These are phyloP conservation scores for Nettapus auritus DNA, from an alignment of 2,113 vertebrate species.

Conservation along the genomic window DNA sequence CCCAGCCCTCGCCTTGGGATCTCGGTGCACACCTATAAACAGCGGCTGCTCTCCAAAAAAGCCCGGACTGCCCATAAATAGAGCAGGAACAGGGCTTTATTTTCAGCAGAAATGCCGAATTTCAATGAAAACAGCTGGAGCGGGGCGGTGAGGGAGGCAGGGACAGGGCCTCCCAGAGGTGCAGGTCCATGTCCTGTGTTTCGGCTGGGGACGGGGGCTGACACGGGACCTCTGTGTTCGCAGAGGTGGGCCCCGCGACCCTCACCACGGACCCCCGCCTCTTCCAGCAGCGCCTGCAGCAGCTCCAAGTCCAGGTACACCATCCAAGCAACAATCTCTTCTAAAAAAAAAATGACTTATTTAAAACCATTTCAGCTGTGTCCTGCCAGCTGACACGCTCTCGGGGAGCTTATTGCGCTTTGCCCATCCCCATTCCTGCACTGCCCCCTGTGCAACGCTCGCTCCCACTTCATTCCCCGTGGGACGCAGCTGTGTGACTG, in stretches of 20 bases:
- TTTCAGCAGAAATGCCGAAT: background rate
- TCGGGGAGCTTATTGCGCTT: background rate
- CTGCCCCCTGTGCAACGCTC: background rate
- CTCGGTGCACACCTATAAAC: background rate
- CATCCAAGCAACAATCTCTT: no score
- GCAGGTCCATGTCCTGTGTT: no score
- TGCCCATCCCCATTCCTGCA: background rate
- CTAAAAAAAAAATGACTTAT: no score
- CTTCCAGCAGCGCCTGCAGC: slow-evolving; percentile 89
- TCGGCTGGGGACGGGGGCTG: background rate
- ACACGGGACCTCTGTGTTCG: background rate
- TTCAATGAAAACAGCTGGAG: background rate
- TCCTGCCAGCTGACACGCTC: background rate
- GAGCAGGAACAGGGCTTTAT: fast-evolving
- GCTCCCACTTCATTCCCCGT: background rate
- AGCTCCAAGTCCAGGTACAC: slow-evolving; percentile 93
- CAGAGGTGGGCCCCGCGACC: slow-evolving; percentile 91
- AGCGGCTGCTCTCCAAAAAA: background rate
- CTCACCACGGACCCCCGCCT: slow-evolving; percentile 86
- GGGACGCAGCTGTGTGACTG: background rate
- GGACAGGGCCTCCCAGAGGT: background rate
- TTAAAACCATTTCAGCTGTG: background rate
- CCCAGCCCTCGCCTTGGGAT: background rate
- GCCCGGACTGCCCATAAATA: background rate
- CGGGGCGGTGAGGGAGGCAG: background rate